Evolutionary conservation across 2,888 invertebrate genomes (phyloP).

Genomic region (Oligia fasciuncula): DNA sequence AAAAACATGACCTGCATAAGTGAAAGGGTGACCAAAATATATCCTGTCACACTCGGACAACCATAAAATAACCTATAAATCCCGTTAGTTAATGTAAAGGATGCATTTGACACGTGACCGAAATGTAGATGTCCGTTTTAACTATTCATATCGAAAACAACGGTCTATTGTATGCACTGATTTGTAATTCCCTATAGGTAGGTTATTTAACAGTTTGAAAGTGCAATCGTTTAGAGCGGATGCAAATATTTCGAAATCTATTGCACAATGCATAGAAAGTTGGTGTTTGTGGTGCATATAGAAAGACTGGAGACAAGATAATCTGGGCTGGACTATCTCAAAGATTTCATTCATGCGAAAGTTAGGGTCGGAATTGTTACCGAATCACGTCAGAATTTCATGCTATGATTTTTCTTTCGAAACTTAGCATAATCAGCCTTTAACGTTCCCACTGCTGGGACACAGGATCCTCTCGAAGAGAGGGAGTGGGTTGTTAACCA

Average conservation of each 20-base stretch:
- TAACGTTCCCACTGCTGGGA: no score
- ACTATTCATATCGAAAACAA: slow-evolving; percentile 76
- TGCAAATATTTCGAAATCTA: slow-evolving; percentile 65
- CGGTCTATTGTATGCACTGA: slow-evolving; percentile 73
- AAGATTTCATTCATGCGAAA: background rate
- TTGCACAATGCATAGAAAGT: slow-evolving; percentile 62
- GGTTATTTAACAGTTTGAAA: slow-evolving; percentile 81
- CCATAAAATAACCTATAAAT: slow-evolving; percentile 73
- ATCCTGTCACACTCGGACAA: slow-evolving; percentile 69
- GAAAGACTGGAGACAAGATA: slow-evolving; percentile 20
- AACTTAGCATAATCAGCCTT: background rate
- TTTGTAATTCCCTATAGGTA: slow-evolving; percentile 77
- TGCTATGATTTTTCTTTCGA: background rate
- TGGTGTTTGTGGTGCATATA: slow-evolving; percentile 43
- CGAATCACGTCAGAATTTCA: background rate
- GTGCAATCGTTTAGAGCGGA: slow-evolving; percentile 72
- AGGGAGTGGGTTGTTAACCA: no score
- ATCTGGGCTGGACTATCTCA: slow-evolving; percentile 15
- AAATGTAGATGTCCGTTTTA: slow-evolving; percentile 69
- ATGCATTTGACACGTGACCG: slow-evolving; percentile 80
- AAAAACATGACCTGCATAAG: slow-evolving; percentile 66
- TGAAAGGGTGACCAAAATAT: slow-evolving; percentile 78
- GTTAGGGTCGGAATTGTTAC: background rate
- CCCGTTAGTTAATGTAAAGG: slow-evolving; percentile 83
- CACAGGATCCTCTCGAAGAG: no score